phyloP scores from a whole-genome alignment of 2,888 invertebrate genomes.

The Macaria notata region DNA sequence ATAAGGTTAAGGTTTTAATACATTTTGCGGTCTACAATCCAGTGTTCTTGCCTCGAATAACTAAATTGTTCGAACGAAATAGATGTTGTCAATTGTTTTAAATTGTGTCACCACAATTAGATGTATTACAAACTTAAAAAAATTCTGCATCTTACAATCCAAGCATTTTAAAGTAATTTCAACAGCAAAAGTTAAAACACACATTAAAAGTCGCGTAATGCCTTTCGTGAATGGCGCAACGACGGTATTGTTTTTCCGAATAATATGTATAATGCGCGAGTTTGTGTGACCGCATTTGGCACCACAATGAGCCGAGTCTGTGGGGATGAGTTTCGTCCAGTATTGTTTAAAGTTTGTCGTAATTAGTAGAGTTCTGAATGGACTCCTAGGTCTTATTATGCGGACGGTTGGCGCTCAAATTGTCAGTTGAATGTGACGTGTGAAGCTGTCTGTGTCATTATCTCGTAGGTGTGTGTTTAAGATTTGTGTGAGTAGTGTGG shows the following conservation, averaged over 20 bases:
- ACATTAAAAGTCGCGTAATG: slow-evolving; percentile 61
- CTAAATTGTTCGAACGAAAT: too few species aligned
- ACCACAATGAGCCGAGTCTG: slow-evolving; percentile 74
- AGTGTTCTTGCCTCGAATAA: too few species aligned
- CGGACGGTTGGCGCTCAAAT: slow-evolving; percentile 45
- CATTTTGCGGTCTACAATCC: too few species aligned
- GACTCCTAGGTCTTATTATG: slow-evolving; percentile 72
- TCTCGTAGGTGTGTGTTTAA: neutral
- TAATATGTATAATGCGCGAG: slow-evolving; percentile 76
- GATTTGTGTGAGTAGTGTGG: neutral
- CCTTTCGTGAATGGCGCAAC: slow-evolving; percentile 72
- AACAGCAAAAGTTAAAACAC: slow-evolving; percentile 14
- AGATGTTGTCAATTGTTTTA: too few species aligned
- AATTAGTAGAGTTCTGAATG: slow-evolving; percentile 79
- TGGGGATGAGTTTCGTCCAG: slow-evolving; percentile 79
- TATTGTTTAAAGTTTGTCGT: slow-evolving; percentile 82
- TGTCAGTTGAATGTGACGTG: slow-evolving; percentile 30
- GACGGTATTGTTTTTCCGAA: slow-evolving; percentile 76
- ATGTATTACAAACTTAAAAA: too few species aligned
- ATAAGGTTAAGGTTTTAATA: too few species aligned
- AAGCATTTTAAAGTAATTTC: too few species aligned
- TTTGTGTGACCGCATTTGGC: slow-evolving; percentile 77
- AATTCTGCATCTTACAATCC: too few species aligned
- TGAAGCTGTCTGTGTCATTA: slow-evolving; percentile 33
- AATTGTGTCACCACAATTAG: too few species aligned